Percentiles rank a stretch among this genome's conserved stretches.
Conservation (phyloP, 2,113 vertebrate genomes). For the Sorex araneus region DNA sequence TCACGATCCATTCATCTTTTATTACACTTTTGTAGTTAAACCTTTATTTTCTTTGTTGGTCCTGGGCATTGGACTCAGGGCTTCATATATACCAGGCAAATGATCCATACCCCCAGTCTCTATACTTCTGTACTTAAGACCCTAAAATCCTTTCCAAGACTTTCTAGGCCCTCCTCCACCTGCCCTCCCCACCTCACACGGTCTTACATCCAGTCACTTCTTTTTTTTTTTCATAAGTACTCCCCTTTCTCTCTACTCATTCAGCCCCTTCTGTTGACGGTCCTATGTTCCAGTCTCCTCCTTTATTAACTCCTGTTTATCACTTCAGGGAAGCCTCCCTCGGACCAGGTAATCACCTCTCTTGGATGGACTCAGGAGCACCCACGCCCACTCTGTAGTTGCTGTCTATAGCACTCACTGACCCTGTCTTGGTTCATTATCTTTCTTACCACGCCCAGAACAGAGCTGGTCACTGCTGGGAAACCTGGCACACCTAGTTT, state of each 20-base stretch:
- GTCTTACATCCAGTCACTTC: neutral
- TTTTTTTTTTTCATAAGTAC: neutral
- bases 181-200: neutral
- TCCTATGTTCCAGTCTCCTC: neutral
- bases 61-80: too few species aligned
- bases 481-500: neutral
- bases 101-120: too few species aligned
- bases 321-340: neutral
- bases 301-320: neutral
- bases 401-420: neutral
- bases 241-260: neutral
- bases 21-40: too few species aligned
- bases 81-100: too few species aligned
- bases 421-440: neutral
- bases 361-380: neutral
- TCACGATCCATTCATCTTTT: slow-evolving; percentile 9
- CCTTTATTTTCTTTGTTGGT: too few species aligned
- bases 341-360: neutral
- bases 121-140: neutral
- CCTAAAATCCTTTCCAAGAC: neutral
- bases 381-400: neutral
- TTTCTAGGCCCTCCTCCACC: neutral
- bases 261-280: neutral
- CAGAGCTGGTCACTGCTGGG: neutral
- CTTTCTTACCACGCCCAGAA: neutral